Evolutionary conservation across 2,113 vertebrate genomes (phyloP).

Genomic region (Barnardius zonarius): DNA sequence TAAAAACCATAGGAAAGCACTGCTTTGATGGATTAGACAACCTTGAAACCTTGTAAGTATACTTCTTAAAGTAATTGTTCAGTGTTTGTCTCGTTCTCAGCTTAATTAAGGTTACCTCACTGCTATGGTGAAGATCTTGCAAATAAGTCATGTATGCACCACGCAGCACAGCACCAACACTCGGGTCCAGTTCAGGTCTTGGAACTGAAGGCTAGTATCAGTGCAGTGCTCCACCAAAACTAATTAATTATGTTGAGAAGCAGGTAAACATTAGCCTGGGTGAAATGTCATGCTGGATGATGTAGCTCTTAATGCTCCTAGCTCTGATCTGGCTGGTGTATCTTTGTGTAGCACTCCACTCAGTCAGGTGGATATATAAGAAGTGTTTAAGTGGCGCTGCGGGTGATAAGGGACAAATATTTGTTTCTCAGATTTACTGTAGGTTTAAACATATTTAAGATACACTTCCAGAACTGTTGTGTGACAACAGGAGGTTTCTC

Average conservation of each 20-base stretch:
- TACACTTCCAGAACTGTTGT: not conserved
- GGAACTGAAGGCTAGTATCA: not conserved
- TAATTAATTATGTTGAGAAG: not conserved
- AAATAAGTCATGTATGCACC: not conserved
- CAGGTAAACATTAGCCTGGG: not conserved
- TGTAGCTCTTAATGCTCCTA: not conserved
- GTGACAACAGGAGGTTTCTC: not conserved
- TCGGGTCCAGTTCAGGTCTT: not conserved
- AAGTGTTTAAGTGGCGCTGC: not conserved
- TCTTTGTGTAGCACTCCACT: not conserved
- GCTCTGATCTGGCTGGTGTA: not conserved
- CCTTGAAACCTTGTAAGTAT: conserved; percentile 96
- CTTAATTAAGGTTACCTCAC: not conserved
- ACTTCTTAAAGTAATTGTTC: not conserved
- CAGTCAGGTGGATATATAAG: not conserved
- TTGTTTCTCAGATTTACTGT: conserved; percentile 13
- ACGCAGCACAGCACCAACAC: not conserved
- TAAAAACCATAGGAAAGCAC: conserved; percentile 85
- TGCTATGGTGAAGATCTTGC: not conserved
- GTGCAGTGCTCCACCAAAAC: conserved; percentile 14
- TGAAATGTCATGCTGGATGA: not conserved
- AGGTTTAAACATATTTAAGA: not conserved
- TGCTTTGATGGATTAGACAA: conserved; percentile 92
- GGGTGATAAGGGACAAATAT: conserved; percentile 1
- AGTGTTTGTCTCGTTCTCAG: not conserved